Evolutionary conservation across 2,113 vertebrate genomes (phyloP).

Genomic region (Erpornis zantholeuca): DNA sequence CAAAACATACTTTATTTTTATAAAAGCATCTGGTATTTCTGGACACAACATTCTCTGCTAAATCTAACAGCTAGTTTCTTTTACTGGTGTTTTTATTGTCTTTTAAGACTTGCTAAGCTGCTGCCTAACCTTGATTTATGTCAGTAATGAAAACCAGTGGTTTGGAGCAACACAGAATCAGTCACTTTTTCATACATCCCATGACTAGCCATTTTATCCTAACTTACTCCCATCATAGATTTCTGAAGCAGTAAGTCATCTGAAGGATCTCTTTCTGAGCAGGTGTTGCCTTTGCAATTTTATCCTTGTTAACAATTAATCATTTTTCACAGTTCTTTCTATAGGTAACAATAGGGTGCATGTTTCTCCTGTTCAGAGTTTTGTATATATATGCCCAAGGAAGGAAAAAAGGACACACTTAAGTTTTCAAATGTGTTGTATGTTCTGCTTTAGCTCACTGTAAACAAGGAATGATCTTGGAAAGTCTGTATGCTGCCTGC

Average conservation of each 20-base stretch:
- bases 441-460: not conserved
- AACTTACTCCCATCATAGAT: not conserved
- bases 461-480: not conserved
- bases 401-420: not conserved
- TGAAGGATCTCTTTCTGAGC: not conserved
- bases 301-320: not conserved
- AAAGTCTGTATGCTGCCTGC: not conserved
- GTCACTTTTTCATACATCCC: not conserved
- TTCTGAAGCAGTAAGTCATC: not conserved
- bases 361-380: not conserved
- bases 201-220: not conserved
- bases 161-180: conserved; percentile 4
- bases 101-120: conserved; percentile 5
- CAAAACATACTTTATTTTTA: conserved; percentile 13
- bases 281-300: conserved; percentile 23
- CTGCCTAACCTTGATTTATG: conserved; percentile 6
- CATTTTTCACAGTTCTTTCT: not conserved
- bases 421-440: not conserved
- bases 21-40: conserved; percentile 20
- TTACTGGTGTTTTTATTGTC: conserved; percentile 21
- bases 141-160: conserved; percentile 7
- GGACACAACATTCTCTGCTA: not conserved
- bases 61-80: not conserved
- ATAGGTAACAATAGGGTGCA: not conserved
- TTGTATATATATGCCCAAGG: not conserved